phyloP scores from a whole-genome alignment of 2,797 vertebrate species.

The Hydrolagus colliei region DNA sequence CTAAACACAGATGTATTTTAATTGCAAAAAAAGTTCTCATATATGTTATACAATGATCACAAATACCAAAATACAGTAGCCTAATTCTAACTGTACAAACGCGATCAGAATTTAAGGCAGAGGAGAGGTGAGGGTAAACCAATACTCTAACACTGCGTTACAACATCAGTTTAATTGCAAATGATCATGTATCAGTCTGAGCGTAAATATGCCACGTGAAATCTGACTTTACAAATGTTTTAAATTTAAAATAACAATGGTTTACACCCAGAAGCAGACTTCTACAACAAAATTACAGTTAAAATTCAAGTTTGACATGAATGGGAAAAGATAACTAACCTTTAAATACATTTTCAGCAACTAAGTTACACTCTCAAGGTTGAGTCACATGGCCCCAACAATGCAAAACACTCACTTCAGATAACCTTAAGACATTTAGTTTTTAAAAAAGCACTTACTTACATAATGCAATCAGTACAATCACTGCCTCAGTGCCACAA shows the following conservation, averaged over 20 bases:
- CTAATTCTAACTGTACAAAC: neutral
- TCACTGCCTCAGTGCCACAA: no score
- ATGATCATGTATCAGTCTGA: neutral
- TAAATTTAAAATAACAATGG: neutral
- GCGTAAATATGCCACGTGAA: neutral
- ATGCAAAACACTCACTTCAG: no score
- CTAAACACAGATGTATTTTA: neutral
- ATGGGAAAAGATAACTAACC: no score
- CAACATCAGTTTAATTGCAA: neutral
- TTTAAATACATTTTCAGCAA: no score
- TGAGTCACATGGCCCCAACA: no score
- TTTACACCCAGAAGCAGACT: no score
- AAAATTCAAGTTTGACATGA: no score
- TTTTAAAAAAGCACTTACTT: no score
- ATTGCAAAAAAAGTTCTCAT: neutral
- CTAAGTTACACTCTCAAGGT: no score
- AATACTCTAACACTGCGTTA: neutral
- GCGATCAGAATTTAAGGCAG: neutral
- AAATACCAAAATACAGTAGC: neutral
- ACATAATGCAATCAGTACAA: no score
- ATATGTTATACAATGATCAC: neutral
- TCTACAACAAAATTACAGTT: no score
- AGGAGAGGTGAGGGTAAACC: neutral
- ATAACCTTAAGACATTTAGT: no score
- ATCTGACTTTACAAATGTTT: neutral